These are phyloP conservation scores for Microplitis mediator DNA, from an alignment of 1,140 invertebrate genomes.

Conservation along the genomic window DNA sequence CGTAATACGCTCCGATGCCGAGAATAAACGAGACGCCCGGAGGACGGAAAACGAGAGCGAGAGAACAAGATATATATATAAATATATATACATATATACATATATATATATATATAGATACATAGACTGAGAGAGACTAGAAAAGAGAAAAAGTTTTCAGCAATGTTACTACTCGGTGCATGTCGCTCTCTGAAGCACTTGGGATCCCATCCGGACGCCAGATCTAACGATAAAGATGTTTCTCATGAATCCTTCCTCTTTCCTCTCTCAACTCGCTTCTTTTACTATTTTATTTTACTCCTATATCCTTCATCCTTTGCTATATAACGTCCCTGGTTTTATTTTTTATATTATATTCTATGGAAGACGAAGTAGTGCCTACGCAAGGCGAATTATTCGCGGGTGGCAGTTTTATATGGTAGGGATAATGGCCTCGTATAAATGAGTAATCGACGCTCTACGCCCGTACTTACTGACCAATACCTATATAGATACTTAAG, in stretches of 20 bases:
- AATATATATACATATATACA: too few relatives aligned
- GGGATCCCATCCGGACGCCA: conserved; percentile 16
- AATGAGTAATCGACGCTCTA: conserved; percentile 31
- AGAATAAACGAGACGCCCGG: conserved; percentile 30
- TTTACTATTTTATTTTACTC: not conserved
- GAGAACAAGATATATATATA: not conserved
- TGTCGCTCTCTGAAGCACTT: conserved; percentile 6
- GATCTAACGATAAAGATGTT: conserved; percentile 34
- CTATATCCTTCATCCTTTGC: not conserved
- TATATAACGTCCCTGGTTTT: too few relatives aligned
- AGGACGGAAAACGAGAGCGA: conserved; percentile 28
- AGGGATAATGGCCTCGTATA: conserved; percentile 33
- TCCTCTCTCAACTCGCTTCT: not conserved
- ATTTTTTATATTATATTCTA: too few relatives aligned
- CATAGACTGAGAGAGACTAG: not conserved
- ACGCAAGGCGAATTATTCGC: conserved; percentile 15
- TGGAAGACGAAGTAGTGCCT: not conserved
- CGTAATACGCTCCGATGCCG: conserved; percentile 31
- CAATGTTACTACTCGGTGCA: not conserved
- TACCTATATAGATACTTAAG: not conserved
- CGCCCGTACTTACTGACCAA: conserved; percentile 10
- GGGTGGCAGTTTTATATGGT: conserved; percentile 18
- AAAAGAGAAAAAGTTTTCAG: not conserved
- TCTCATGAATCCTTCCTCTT: conserved; percentile 31
- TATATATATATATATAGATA: not conserved